A percentile compares a stretch with the other conserved stretches of the same genome.
These are phyloP conservation scores for Ochropleura plecta DNA, from an alignment of 2,888 invertebrate genomes.

Conservation along the genomic window DNA sequence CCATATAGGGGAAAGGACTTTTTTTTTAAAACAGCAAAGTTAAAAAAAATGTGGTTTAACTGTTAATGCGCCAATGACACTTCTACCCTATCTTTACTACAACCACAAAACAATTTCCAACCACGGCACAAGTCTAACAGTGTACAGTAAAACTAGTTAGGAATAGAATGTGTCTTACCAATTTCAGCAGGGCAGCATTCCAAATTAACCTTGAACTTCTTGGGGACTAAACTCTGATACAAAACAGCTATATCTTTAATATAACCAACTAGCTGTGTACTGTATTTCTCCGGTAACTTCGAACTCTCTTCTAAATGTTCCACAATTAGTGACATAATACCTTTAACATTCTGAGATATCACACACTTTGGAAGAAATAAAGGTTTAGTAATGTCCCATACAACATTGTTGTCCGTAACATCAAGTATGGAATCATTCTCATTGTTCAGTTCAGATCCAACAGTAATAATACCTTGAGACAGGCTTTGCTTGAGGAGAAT, in stretches of 20 bases:
- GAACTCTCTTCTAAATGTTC: slow-evolving; percentile 85
- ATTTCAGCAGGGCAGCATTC: slow-evolving; percentile 86
- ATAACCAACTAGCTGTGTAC: slow-evolving; percentile 79
- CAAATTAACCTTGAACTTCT: slow-evolving; percentile 84
- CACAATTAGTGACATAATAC: slow-evolving; percentile 80
- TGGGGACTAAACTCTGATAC: slow-evolving; percentile 86
- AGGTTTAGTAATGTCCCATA: slow-evolving; percentile 82
- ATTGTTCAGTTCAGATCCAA: slow-evolving; percentile 71
- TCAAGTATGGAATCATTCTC: slow-evolving; percentile 78
- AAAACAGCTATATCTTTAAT: slow-evolving; percentile 85
- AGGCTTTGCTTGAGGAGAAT: slow-evolving; percentile 81
- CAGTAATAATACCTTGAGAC: slow-evolving; percentile 78
- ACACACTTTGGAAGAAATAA: slow-evolving; percentile 85
- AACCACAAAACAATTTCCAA: background rate
- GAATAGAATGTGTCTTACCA: slow-evolving; percentile 73
- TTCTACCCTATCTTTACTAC: no score
- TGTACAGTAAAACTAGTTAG: background rate
- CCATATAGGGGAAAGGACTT: no score
- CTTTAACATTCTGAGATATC: slow-evolving; percentile 84
- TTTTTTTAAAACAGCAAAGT: no score
- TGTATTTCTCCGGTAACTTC: slow-evolving; percentile 82
- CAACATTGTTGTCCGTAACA: slow-evolving; percentile 72
- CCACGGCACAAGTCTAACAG: rapidly evolving
- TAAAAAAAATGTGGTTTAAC: no score
- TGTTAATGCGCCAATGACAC: no score